These are phyloP conservation scores for Hozukius guyotensis DNA, from an alignment of 2,797 vertebrate genomes.

Conservation along the genomic window DNA sequence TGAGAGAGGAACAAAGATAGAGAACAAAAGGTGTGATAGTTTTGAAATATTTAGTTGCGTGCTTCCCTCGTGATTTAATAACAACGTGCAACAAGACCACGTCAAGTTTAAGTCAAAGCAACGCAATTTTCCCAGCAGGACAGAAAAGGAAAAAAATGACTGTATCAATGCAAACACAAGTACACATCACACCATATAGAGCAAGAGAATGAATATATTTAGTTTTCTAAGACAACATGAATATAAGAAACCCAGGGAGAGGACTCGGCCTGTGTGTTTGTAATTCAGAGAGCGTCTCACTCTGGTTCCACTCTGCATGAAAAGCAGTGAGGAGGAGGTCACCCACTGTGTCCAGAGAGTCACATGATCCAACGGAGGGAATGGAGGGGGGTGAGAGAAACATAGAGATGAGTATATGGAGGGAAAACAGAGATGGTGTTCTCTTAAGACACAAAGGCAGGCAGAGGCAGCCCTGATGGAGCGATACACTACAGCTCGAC, in stretches of 20 bases:
- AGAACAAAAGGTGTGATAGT: not conserved
- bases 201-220: not conserved
- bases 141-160: not conserved
- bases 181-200: not conserved
- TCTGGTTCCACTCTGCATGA: slow-evolving; percentile 60
- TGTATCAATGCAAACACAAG: not conserved
- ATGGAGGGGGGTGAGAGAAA: not conserved
- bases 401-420: slow-evolving; percentile 23
- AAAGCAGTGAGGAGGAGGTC: slow-evolving; percentile 63
- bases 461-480: slow-evolving; percentile 7
- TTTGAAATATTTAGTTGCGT: not conserved
- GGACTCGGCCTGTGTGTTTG: slow-evolving; percentile 35
- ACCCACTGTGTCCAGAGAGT: slow-evolving; percentile 64
- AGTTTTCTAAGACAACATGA: slow-evolving; percentile 4
- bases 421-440: slow-evolving; percentile 47
- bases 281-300: slow-evolving; percentile 60
- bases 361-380: slow-evolving; percentile 61
- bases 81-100: not conserved
- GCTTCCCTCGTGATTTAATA: not conserved
- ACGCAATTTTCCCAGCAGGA: not conserved
- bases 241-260: slow-evolving; percentile 14
- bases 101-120: not conserved
- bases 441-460: slow-evolving; percentile 38
- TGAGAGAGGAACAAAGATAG: not conserved
- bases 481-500: slow-evolving; percentile 6